Base-by-base conservation (phyloP, 2,888 invertebrate genomes). In the Diachrysia chrysitis region DNA sequence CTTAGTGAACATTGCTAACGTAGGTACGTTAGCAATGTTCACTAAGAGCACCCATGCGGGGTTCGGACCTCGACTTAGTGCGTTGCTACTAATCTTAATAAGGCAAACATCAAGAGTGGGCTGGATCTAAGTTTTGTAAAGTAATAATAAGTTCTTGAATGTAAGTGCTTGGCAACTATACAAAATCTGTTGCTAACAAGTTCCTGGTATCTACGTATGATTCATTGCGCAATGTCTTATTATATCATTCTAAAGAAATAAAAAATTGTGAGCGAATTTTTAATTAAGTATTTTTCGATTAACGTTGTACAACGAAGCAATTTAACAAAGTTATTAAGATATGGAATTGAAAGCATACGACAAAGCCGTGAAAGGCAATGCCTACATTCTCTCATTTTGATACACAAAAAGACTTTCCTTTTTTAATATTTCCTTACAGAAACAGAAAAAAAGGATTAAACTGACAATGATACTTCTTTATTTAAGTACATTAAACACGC, bases 261-360 rank as follows among this genome's bases (percentile, higher is more conserved):
- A 25, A 25, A 5, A 25, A 25, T 25, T 25, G 25, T 25, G 5
- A 3, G 37, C 16, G 16, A 37, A 16, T 16, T 37, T 37, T 37
- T 37, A 37, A 37, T 37, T 14, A 37, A 37, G 37, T 42, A 42
- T 42, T 42, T n/a, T 42, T 42, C n/a, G n/a, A 42, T 42, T n/a
- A 42, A 42, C n/a, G n/a, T n/a, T n/a, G n/a, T 42, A 29, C 19
- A 53, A 58, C 42, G 37, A 63, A 58, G 48, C n/a, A 35, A 59
- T 53, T 56, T 63, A 37, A 21, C 5, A n/a, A 61, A 62, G 4
- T 25, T 62, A 66, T 63, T 54, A 37, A 58, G n/a, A 46, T 19
- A 16, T 21, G 16, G 14, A 37, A 32, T 42, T 29, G 42, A 46
- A 29, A 42, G 3, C 4, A 6, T 7, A 32, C 29, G 53, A 42